phyloP scores from a whole-genome alignment of 2,113 vertebrate species.

The Eulemur macaco region DNA sequence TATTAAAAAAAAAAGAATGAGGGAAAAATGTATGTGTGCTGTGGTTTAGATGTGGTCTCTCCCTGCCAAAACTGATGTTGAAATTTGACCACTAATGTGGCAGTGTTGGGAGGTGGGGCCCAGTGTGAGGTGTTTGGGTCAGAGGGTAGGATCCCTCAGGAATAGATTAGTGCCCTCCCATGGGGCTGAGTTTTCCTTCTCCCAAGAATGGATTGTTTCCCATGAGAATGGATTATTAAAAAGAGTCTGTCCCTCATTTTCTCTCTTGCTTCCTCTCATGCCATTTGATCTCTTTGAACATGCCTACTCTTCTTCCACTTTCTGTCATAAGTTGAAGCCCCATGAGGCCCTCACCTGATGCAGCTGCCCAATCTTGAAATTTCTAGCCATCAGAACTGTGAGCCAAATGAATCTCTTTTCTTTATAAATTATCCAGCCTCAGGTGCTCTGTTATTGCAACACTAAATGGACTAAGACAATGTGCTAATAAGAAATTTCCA shows the following conservation, averaged over 20 bases:
- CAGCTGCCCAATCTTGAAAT: not conserved
- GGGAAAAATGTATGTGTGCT: not conserved
- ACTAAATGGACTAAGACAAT: not conserved
- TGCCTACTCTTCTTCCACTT: not conserved
- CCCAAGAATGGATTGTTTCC: not conserved
- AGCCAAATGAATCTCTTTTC: not conserved
- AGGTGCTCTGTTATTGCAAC: not conserved
- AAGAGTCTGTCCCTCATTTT: not conserved
- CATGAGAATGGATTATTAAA: not conserved
- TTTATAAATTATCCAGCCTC: not conserved
- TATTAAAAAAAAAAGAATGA: not conserved
- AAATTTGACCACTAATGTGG: not conserved
- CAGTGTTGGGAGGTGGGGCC: not conserved
- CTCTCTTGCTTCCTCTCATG: not conserved
- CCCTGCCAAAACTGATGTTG: not conserved
- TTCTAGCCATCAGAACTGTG: not conserved
- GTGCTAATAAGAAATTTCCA: not conserved
- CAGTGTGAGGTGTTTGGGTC: not conserved
- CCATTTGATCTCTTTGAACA: not conserved
- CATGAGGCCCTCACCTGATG: not conserved
- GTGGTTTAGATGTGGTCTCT: not conserved
- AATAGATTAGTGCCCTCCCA: not conserved
- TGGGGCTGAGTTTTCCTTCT: not conserved
- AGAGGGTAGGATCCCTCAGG: not conserved
- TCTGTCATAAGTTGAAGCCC: not conserved